Evolutionary conservation across 2,113 vertebrate species (phyloP).

Genomic region (Perca fluviatilis): DNA sequence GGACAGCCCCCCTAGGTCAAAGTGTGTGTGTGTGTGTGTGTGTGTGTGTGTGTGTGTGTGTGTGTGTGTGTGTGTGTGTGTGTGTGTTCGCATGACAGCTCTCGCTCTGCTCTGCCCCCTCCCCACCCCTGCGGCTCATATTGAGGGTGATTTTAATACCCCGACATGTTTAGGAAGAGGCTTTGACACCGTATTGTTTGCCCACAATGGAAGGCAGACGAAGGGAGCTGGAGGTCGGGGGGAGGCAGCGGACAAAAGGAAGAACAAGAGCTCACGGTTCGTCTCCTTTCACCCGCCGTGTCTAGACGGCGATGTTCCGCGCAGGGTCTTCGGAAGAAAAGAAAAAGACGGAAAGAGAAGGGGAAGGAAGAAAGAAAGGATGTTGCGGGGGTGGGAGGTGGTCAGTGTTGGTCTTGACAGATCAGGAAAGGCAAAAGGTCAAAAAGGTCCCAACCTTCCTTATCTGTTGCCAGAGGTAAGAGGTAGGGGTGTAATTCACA

Average conservation of each 20-base stretch:
- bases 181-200: constrained; percentile 83
- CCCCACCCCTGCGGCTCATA: constrained; percentile 67
- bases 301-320: constrained; percentile 73
- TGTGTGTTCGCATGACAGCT: constrained; percentile 68
- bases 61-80: constrained; percentile 26
- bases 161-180: constrained; percentile 88
- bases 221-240: constrained; percentile 67
- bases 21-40: constrained; percentile 52
- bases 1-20: constrained; percentile 64
- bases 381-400: constrained; percentile 31
- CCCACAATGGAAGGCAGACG: constrained; percentile 82
- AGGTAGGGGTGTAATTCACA: not conserved
- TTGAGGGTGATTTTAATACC: constrained; percentile 79
- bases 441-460: constrained; percentile 44
- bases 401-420: constrained; percentile 35
- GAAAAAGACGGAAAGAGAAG: constrained; percentile 20
- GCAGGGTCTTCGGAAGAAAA: constrained; percentile 48
- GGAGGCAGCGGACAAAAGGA: constrained; percentile 66
- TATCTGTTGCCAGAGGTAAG: constrained; percentile 39
- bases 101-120: constrained; percentile 10
- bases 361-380: constrained; percentile 34
- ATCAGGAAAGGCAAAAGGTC: constrained; percentile 46
- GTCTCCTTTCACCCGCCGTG: constrained; percentile 59
- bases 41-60: constrained; percentile 16
- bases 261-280: constrained; percentile 52